These are phyloP conservation scores for Calcarius lapponicus DNA, from an alignment of 2,797 vertebrate species.

Conservation along the genomic window DNA sequence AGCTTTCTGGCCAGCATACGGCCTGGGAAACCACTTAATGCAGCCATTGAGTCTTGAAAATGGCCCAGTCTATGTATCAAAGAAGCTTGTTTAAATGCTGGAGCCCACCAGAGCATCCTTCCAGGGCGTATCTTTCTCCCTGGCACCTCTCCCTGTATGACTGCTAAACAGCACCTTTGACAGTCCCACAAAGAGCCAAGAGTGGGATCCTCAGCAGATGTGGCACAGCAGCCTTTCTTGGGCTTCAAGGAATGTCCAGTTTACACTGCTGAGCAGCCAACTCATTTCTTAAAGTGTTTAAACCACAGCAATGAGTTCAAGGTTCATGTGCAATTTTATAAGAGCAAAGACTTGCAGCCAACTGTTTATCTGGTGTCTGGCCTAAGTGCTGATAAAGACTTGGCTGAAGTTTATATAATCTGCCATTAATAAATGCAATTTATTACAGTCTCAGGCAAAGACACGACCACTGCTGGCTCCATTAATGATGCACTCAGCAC, in stretches of 20 bases:
- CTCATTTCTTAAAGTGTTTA: not conserved
- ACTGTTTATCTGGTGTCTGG: constrained; percentile 50
- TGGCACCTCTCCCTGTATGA: not conserved
- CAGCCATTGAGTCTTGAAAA: not conserved
- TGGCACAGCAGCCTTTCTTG: not conserved
- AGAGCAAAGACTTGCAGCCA: constrained; percentile 14
- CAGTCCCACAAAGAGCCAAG: not conserved
- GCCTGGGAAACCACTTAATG: not conserved
- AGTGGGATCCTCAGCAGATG: not conserved
- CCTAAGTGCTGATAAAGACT: constrained; percentile 50
- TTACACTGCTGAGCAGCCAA: not conserved
- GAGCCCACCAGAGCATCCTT: not conserved
- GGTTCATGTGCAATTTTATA: constrained; percentile 5
- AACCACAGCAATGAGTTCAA: not conserved
- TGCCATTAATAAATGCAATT: constrained; percentile 47
- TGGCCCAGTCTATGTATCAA: not conserved
- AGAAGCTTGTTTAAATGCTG: not conserved
- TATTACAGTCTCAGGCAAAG: constrained; percentile 16
- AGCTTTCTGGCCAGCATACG: not conserved
- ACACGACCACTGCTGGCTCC: not conserved
- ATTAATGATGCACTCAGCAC: fast-evolving
- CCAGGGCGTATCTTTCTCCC: too few species aligned
- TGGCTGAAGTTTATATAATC: constrained; percentile 37
- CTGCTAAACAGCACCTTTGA: too few species aligned
- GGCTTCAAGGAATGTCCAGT: not conserved